These are phyloP conservation scores for Drosophila lacertosa DNA, from an alignment of 1,140 invertebrate species.

Conservation along the genomic window DNA sequence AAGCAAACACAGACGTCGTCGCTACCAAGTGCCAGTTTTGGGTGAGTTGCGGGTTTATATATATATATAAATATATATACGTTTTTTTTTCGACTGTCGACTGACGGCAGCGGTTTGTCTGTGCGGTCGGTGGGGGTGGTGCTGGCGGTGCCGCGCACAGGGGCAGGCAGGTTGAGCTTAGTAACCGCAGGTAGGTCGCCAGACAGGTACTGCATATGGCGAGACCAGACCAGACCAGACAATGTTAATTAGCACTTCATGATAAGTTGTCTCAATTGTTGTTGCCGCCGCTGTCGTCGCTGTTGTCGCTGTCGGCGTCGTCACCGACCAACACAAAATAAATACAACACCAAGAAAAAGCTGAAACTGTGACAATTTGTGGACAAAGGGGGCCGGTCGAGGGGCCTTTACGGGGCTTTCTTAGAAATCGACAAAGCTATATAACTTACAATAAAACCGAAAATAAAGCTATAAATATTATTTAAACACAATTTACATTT, in stretches of 20 bases:
- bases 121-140: constrained; percentile 1
- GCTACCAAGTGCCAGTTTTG: constrained; percentile 75
- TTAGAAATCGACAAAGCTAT: constrained; percentile 25
- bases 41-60: constrained; percentile 53
- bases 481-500: background rate
- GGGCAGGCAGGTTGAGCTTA: constrained; percentile 45
- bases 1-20: constrained; percentile 72
- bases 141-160: background rate
- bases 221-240: constrained; percentile 58
- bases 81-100: constrained; percentile 28
- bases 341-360: background rate
- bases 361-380: constrained; percentile 39
- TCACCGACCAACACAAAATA: constrained; percentile 16
- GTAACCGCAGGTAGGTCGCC: constrained; percentile 74
- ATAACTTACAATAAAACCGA: constrained; percentile 18
- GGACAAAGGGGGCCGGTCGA: constrained; percentile 4
- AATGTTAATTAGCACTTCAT: constrained; percentile 80
- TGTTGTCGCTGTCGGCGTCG: constrained; percentile 41
- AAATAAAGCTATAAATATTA: background rate
- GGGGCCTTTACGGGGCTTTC: constrained; percentile 11
- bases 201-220: constrained; percentile 51
- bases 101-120: constrained; percentile 32
- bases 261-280: constrained; percentile 80
- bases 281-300: constrained; percentile 22
- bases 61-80: constrained; percentile 21